These are phyloP conservation scores for Crenuchus spilurus DNA, from an alignment of 2,797 vertebrate species.

Conservation along the genomic window DNA sequence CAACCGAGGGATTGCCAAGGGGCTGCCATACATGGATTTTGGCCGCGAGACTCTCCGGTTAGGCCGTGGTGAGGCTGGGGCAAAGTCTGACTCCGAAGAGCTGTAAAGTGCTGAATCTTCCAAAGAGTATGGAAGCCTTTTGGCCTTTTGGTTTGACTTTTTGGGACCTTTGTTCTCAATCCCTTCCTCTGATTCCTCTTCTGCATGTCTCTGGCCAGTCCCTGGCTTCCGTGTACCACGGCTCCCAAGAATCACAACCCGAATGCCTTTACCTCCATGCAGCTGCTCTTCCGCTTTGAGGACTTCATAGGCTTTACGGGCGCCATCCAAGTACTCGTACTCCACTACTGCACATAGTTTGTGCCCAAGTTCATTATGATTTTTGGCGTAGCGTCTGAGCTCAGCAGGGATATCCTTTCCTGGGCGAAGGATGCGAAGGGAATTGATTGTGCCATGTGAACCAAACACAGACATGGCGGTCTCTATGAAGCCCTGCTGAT, in stretches of 20 bases:
- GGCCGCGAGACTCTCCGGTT: conserved; percentile 56
- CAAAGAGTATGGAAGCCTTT: not conserved
- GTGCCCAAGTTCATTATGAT: conserved; percentile 74
- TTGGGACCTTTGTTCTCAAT: conserved; percentile 24
- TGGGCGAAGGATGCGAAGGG: conserved; percentile 78
- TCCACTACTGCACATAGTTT: conserved; percentile 77
- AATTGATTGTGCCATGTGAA: conserved; percentile 66
- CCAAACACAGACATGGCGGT: conserved; percentile 71
- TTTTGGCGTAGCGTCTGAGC: conserved; percentile 67
- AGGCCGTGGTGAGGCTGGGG: conserved; percentile 42
- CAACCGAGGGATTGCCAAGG: conserved; percentile 45
- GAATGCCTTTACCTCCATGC: conserved; percentile 48
- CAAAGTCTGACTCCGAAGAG: conserved; percentile 33
- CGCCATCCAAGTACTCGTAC: conserved; percentile 76
- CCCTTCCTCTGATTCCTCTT: conserved; percentile 48
- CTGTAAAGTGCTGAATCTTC: conserved; percentile 61
- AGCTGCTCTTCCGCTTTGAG: conserved; percentile 58
- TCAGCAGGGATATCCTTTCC: conserved; percentile 77
- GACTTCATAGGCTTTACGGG: conserved; percentile 67
- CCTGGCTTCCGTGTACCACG: conserved; percentile 67
- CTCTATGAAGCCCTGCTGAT: conserved; percentile 64
- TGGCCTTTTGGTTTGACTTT: conserved; percentile 28
- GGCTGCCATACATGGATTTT: conserved; percentile 54
- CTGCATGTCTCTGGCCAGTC: conserved; percentile 1
- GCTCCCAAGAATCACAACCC: conserved; percentile 68